Percentiles rank a stretch among this genome's conserved stretches.
phyloP scores from a whole-genome alignment of 1,140 invertebrate species.

The Acromyrmex heyeri region DNA sequence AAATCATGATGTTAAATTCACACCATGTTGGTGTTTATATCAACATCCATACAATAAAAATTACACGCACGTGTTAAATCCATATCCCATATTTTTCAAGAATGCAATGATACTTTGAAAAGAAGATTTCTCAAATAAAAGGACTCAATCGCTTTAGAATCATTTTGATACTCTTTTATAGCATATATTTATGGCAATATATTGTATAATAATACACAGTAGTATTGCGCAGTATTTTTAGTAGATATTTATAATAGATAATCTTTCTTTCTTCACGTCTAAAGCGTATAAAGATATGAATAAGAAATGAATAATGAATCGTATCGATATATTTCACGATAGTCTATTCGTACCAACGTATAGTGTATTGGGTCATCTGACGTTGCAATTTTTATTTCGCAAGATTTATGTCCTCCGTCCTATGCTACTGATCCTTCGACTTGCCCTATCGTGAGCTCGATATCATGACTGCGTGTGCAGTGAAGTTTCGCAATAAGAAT shows the following conservation, averaged over 20 bases:
- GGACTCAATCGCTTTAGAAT: not conserved
- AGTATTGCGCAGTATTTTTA: not conserved
- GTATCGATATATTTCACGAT: not conserved
- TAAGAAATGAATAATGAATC: slow-evolving; percentile 22
- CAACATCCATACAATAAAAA: no score
- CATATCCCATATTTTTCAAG: no score
- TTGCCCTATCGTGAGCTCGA: slow-evolving; percentile 26
- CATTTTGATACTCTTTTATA: not conserved
- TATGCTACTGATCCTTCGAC: slow-evolving; percentile 31
- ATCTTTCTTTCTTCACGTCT: not conserved
- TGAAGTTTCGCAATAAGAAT: slow-evolving; percentile 64
- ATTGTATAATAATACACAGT: not conserved
- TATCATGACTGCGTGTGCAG: slow-evolving; percentile 29
- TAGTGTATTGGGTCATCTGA: slow-evolving; percentile 11
- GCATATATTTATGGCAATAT: not conserved
- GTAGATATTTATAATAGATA: not conserved
- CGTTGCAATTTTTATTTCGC: slow-evolving; percentile 56
- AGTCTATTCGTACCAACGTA: slow-evolving; percentile 5
- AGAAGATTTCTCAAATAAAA: not conserved
- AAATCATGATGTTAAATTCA: no score
- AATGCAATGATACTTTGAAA: not conserved
- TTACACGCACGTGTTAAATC: no score
- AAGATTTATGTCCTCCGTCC: slow-evolving; percentile 53
- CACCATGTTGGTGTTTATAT: no score
- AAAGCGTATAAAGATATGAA: slow-evolving; percentile 6